phyloP scores from a whole-genome alignment of 2,797 vertebrate genomes.

The Takifugu rubripes region DNA sequence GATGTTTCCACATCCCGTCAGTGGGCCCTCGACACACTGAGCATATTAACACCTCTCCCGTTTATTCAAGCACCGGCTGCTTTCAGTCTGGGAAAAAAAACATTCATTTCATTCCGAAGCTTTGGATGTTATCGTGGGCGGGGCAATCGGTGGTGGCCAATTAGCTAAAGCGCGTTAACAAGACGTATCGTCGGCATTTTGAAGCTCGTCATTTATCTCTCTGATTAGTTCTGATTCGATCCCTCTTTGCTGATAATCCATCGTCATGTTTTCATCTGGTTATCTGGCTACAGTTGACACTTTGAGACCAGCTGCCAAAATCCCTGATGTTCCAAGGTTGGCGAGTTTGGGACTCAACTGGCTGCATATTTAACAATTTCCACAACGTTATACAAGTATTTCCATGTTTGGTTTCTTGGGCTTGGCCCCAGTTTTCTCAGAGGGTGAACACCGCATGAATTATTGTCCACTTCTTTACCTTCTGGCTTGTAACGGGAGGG shows the following conservation, averaged over 20 bases:
- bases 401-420: slow-evolving; percentile 27
- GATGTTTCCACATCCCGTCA: too few relatives aligned
- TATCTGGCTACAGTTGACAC: slow-evolving; percentile 18
- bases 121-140: too few relatives aligned
- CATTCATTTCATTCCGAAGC: too few relatives aligned
- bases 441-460: slow-evolving; percentile 6
- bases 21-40: too few relatives aligned
- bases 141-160: too few relatives aligned
- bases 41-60: too few relatives aligned
- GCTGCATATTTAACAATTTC: slow-evolving; percentile 24
- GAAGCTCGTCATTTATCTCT: too few relatives aligned
- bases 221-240: too few relatives aligned
- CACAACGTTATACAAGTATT: slow-evolving; percentile 31
- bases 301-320: background rate
- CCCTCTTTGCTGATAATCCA: slow-evolving; percentile 7
- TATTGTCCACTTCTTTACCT: slow-evolving; percentile 12
- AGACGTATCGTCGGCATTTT: too few relatives aligned
- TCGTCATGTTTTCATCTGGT: slow-evolving; percentile 11
- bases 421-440: background rate
- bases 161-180: too few relatives aligned
- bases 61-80: too few relatives aligned
- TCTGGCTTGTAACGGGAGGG: slow-evolving; percentile 6
- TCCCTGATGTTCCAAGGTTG: slow-evolving; percentile 6
- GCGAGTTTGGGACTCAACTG: slow-evolving; percentile 25
- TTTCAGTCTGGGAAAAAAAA: too few relatives aligned